Percentiles rank a stretch among this genome's conserved stretches.
Evolutionary conservation across 2,888 invertebrate genomes (phyloP).

Genomic region (Zaprionus bogoriensis): DNA sequence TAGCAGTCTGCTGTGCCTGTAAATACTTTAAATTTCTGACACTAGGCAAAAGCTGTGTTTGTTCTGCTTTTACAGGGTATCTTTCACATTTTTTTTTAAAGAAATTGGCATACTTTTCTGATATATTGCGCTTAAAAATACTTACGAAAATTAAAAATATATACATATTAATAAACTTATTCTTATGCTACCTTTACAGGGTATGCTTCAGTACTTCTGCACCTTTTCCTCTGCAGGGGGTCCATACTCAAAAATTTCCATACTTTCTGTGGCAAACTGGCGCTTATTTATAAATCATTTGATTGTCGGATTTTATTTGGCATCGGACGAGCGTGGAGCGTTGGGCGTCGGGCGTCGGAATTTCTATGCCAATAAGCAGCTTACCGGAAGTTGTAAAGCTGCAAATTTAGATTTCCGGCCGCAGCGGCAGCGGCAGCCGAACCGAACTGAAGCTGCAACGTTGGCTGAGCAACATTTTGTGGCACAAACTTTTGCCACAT

Average conservation of each 20-base stretch:
- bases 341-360: slow-evolving; percentile 36
- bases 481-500: slow-evolving; percentile 61
- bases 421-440: slow-evolving; percentile 35
- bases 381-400: slow-evolving; percentile 78
- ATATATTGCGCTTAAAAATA: too few species aligned
- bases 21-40: not conserved
- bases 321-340: slow-evolving; percentile 40
- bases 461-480: slow-evolving; percentile 24
- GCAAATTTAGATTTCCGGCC: slow-evolving; percentile 78
- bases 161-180: too few species aligned
- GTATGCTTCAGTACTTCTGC: not conserved
- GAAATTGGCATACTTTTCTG: too few species aligned
- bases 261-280: slow-evolving; percentile 38
- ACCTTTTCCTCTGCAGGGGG: too few species aligned
- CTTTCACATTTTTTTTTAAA: not conserved
- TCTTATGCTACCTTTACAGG: too few species aligned
- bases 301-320: slow-evolving; percentile 76
- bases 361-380: slow-evolving; percentile 76
- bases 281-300: slow-evolving; percentile 76
- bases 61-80: not conserved
- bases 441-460: not conserved
- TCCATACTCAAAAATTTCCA: slow-evolving; percentile 10
- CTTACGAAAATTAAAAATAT: too few species aligned
- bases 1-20: not conserved
- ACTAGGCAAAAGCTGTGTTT: too few species aligned